These are phyloP conservation scores for Bellardia bayeri DNA, from an alignment of 2,888 invertebrate genomes.

Conservation along the genomic window DNA sequence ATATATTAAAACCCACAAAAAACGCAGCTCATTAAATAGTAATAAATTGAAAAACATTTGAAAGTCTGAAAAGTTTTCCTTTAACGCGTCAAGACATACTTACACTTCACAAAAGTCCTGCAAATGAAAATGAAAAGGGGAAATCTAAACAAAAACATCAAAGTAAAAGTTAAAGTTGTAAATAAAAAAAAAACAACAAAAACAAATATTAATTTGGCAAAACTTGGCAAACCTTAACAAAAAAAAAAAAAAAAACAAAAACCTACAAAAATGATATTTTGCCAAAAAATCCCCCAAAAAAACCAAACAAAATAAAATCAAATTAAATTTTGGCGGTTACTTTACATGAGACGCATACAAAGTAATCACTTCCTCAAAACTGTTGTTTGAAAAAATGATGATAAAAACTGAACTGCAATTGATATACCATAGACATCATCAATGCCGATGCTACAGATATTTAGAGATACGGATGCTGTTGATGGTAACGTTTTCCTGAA, in stretches of 20 bases:
- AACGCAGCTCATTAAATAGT: constrained; percentile 81
- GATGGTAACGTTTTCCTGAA: constrained; percentile 72
- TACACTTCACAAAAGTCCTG: constrained; percentile 1
- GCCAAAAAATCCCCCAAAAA: constrained; percentile 25
- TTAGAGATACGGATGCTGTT: constrained; percentile 50
- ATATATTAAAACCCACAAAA: background rate
- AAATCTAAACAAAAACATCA: constrained; percentile 57
- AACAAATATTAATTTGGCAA: constrained; percentile 67
- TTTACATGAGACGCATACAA: constrained; percentile 66
- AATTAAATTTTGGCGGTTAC: constrained; percentile 70
- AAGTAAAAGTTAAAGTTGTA: constrained; percentile 59
- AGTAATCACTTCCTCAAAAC: constrained; percentile 34
- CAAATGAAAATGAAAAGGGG: constrained; percentile 39
- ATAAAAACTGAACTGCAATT: constrained; percentile 74
- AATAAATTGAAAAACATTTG: constrained; percentile 79
- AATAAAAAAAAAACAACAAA: constrained; percentile 34
- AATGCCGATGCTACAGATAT: background rate
- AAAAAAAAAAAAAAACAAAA: constrained; percentile 49
- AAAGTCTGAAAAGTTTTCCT: constrained; percentile 80
- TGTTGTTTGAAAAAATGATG: constrained; percentile 17
- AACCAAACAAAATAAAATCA: constrained; percentile 48
- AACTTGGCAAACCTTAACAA: constrained; percentile 57
- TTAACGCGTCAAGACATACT: constrained; percentile 75
- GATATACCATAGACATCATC: constrained; percentile 75
- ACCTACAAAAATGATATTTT: constrained; percentile 39